phyloP scores from a whole-genome alignment of 2,888 invertebrate species.

The Acanthococcus lagerstroemiae region DNA sequence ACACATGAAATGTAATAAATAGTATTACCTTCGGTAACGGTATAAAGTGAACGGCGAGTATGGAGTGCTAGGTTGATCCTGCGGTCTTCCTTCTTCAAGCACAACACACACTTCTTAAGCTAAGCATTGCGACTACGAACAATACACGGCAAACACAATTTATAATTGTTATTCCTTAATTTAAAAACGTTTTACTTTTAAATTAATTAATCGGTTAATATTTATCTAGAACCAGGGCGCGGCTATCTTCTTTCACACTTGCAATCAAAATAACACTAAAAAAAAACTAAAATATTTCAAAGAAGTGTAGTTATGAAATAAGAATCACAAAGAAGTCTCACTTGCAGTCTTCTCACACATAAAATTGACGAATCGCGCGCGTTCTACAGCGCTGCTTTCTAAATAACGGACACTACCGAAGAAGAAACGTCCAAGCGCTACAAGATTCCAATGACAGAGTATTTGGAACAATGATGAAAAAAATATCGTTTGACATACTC shows the following conservation, averaged over 20 bases:
- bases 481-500: no score
- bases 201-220: slow-evolving; percentile 18
- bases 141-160: not conserved
- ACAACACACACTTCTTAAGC: slow-evolving; percentile 13
- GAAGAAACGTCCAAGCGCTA: no score
- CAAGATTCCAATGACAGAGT: no score
- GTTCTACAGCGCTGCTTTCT: no score
- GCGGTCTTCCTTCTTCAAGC: slow-evolving; percentile 7
- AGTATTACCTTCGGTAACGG: slow-evolving; percentile 14
- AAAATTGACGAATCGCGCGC: no score
- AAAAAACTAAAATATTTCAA: slow-evolving; percentile 23
- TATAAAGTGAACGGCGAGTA: slow-evolving; percentile 5
- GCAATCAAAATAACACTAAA: slow-evolving; percentile 22
- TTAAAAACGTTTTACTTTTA: not conserved
- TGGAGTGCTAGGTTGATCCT: slow-evolving; percentile 3
- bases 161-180: not conserved
- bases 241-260: slow-evolving; percentile 26
- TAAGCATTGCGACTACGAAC: slow-evolving; percentile 12
- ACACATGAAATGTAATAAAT: not conserved
- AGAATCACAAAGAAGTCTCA: not conserved
- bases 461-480: no score
- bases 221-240: slow-evolving; percentile 19
- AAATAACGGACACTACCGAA: no score
- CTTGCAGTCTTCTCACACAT: no score
- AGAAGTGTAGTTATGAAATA: not conserved